phyloP scores from a whole-genome alignment of 2,888 invertebrate species.

The Drosophila picticornis region DNA sequence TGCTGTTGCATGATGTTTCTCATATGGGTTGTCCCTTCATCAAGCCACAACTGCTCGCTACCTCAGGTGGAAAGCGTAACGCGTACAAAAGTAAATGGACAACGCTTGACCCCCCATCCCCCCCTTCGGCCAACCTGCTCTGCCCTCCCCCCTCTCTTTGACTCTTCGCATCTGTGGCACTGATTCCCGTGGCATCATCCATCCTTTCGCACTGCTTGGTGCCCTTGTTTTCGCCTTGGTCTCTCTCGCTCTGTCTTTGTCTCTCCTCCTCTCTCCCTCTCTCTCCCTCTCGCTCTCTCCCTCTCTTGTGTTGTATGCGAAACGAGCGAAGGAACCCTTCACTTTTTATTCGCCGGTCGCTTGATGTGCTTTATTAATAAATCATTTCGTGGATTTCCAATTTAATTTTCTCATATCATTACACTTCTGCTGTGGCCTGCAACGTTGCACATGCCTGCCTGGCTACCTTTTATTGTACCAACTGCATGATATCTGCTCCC shows the following conservation, averaged over 20 bases:
- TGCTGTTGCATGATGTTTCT: slow-evolving; percentile 16
- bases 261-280: not conserved
- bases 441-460: slow-evolving; percentile 25
- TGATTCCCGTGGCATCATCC: slow-evolving; percentile 38
- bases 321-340: slow-evolving; percentile 68
- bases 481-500: not conserved
- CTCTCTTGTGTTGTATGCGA: slow-evolving; percentile 31
- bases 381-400: slow-evolving; percentile 83
- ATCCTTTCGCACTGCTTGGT: slow-evolving; percentile 41
- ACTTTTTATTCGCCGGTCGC: slow-evolving; percentile 64
- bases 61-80: slow-evolving; percentile 80
- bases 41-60: slow-evolving; percentile 31
- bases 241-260: not conserved
- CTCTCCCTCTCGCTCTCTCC: not conserved
- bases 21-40: slow-evolving; percentile 41
- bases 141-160: not conserved
- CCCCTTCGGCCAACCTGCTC: not conserved
- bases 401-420: slow-evolving; percentile 83
- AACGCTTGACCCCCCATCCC: slow-evolving; percentile 1
- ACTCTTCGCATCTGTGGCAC: slow-evolving; percentile 24
- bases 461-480: slow-evolving; percentile 65
- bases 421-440: slow-evolving; percentile 55
- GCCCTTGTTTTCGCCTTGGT: slow-evolving; percentile 57
- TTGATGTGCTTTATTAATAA: slow-evolving; percentile 82
- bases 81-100: slow-evolving; percentile 77